Evolutionary conservation across 2,113 vertebrate genomes (phyloP).

Genomic region (Mandrillus leucophaeus): DNA sequence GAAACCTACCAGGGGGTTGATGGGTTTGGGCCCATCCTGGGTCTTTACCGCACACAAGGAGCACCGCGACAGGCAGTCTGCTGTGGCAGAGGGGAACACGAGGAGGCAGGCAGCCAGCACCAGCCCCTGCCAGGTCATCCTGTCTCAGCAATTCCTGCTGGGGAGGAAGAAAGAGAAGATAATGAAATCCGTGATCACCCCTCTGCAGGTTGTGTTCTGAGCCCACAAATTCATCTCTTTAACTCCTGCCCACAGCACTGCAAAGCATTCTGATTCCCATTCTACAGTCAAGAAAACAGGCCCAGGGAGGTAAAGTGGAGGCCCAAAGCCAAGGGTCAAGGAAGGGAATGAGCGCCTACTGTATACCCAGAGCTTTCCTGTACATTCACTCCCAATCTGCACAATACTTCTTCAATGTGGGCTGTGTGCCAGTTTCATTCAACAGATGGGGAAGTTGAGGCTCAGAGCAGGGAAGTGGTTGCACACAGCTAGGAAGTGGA

Average conservation of each 20-base stretch:
- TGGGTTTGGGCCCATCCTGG: constrained; percentile 70
- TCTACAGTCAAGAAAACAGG: background rate
- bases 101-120: constrained; percentile 86
- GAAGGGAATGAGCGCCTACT: background rate
- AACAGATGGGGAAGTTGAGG: background rate
- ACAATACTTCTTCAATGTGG: background rate
- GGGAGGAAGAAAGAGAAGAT: constrained; percentile 22
- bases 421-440: too few species aligned
- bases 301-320: background rate
- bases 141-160: constrained; percentile 49
- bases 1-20: constrained; percentile 90
- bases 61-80: constrained; percentile 88
- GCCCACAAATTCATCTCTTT: background rate
- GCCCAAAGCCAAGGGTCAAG: background rate
- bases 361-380: background rate
- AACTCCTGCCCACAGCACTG: background rate
- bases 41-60: constrained; percentile 86
- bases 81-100: constrained; percentile 77
- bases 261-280: rapidly evolving
- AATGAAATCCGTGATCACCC: rapidly evolving
- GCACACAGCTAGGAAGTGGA: background rate
- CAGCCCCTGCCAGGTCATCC: constrained; percentile 90
- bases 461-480: background rate
- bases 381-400: rapidly evolving
- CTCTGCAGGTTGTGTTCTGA: background rate